Evolutionary conservation across 35 echinoderm and acorn worm species (phyloP).

Genomic region (Apostichopus japonicus): DNA sequence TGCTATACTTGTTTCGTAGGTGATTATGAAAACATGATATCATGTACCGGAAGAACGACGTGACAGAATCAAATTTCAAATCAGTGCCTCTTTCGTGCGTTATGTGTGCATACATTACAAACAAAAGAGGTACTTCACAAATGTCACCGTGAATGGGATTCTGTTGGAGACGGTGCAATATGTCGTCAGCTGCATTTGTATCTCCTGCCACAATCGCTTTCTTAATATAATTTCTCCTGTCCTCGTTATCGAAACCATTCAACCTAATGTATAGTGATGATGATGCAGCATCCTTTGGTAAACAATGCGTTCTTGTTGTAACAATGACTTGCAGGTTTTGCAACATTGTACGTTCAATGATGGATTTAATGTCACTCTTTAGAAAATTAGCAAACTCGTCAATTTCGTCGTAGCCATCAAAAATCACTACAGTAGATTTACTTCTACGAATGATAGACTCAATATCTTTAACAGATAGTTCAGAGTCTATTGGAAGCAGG

Average conservation of each 20-base stretch:
- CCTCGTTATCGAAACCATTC: conserved; percentile 18
- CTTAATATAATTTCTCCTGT: neutral
- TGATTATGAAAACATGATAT: neutral
- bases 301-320: neutral
- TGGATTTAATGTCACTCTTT: neutral
- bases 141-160: neutral
- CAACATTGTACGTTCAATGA: neutral
- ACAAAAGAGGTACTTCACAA: conserved; percentile 23
- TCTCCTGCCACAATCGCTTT: neutral
- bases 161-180: neutral
- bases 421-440: neutral
- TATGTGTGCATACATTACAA: conserved; percentile 31
- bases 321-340: neutral
- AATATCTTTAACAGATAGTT: neutral
- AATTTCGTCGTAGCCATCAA: conserved; percentile 33
- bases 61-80: neutral
- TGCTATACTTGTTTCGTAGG: neutral
- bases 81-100: neutral
- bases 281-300: neutral
- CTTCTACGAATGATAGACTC: neutral
- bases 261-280: neutral
- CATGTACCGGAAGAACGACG: neutral
- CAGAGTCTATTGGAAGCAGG: no score
- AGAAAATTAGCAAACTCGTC: neutral
- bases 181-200: neutral